Base-by-base conservation (phyloP, 2,797 vertebrate species). In the Chromis chromis region DNA sequence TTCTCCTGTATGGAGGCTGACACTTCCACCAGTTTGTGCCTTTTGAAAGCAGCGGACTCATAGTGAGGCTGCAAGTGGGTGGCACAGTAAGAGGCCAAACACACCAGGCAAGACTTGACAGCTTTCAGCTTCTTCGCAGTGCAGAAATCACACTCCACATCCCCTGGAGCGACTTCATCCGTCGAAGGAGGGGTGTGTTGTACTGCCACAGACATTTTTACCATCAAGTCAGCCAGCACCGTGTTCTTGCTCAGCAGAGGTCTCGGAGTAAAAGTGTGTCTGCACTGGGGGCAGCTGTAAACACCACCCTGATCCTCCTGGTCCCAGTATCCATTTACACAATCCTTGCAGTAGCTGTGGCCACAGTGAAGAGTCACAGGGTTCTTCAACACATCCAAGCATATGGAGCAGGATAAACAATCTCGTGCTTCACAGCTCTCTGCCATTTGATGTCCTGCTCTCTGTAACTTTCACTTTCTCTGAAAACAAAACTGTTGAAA, bases 31-130 rank as follows among this genome's bases (percentile, higher is more conserved):
- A 98, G 90, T 58, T 81, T 90, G 93, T 98, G 97, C 84, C 93
- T 94, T 81, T 77, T 93, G 84, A 97, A 97, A 0, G 95, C 95
- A 0, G 94, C 94, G 71, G 95, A 97, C 48, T 95, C 93, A 19
- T 85, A 88, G 91, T 98, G 97, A 4, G 96, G 96, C 85, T 70
- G 87, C 57, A 97, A 74, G 87, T 98, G 96, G 62, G 94, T 92
- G 14, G 67, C 24, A 84, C 97, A 98, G 92, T 95, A 98, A 27
- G 96, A 96, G 1, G 95, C 96, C 91, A 96, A 91, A 88, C 97
- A 98, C 76, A 95, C 95, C 56, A 98, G 93, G 73, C 96, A 97
- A 1, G 95, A 96, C 88, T 92, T 95, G 52, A 81, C 75, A 1
- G 96, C 96, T 78, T 88, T 91, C 77, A 85, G 95, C 70, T 91